Base-by-base conservation (phyloP, 2,113 vertebrate genomes). In the Pelvicachromis taeniatus region DNA sequence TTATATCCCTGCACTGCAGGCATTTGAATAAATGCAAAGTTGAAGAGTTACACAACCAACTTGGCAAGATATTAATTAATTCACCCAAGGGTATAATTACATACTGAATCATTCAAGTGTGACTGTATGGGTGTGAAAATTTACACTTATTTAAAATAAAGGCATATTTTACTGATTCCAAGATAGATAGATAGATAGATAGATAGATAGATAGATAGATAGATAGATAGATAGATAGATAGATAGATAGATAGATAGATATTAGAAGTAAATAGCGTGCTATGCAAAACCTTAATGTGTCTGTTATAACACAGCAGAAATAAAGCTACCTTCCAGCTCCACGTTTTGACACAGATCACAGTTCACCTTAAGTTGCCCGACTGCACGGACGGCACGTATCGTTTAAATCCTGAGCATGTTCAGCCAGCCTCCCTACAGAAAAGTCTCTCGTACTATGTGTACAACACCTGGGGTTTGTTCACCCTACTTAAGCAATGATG, bases 391-490 rank as follows among this genome's bases (percentile, higher is more conserved):
- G 42, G 70, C 93, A 92, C 84, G 87, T 73, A 87, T 42, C 7
- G 4, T 73, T 85, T 91, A 91, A 94, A 78, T 14, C 77, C 87
- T 87, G 70, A 88, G 87, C 89, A 89, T 87, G 82, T 63, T 82
- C 21, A 59, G 61, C 52, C 70, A 7, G 52, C 80, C 77, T 79
- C 48, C 31, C 85, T 23, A 68, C 63, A 55, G 58, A 88, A 63
- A 65, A 84, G 65, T 80, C 85, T 85, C 89, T 85, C 54, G 81
- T 91, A 90, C 89, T 94, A 90, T 85, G 85, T 91, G 89, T 92
- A 70, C 90, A 90, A 88, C 88, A 88, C 89, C 90, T 88, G 91
- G 85, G 84, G 88, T 92, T 94, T 88, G 91, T 87, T 82, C 93
- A 87, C 59, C 87, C 93, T 78, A 90, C 84, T 89, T 89, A 91